These are phyloP conservation scores for Etheostoma nigrum DNA, from an alignment of 2,797 vertebrate species.

Conservation along the genomic window DNA sequence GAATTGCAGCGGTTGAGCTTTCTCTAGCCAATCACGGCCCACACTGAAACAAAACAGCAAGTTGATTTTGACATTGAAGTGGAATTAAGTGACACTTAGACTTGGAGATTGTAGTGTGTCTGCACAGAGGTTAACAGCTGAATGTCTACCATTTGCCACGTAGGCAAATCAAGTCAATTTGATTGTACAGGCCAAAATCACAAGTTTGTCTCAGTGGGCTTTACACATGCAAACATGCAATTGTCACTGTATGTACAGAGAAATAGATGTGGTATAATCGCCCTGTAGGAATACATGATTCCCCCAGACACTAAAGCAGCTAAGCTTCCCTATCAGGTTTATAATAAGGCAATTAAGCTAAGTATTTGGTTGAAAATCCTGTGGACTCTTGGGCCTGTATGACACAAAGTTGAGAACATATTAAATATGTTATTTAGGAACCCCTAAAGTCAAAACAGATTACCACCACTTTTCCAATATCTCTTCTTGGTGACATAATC, in stretches of 20 bases:
- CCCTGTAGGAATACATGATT: no score
- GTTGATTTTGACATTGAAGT: background rate
- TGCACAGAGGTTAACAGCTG: background rate
- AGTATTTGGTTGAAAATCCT: background rate
- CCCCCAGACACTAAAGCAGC: background rate
- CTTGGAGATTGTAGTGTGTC: background rate
- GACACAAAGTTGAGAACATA: constrained; percentile 4
- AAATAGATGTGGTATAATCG: background rate
- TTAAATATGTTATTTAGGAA: background rate
- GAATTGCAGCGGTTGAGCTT: background rate
- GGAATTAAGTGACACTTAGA: background rate
- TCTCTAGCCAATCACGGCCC: background rate
- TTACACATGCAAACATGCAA: background rate
- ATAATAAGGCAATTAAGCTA: background rate
- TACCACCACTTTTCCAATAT: background rate
- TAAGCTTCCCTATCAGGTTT: background rate
- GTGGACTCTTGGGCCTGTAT: background rate
- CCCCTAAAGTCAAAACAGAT: constrained; percentile 18
- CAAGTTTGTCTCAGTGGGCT: background rate
- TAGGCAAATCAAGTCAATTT: no score
- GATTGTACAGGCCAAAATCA: no score
- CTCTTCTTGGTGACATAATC: constrained; percentile 1
- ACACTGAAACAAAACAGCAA: background rate
- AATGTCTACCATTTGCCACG: background rate
- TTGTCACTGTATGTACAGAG: background rate